Base-by-base conservation (phyloP, 2,888 invertebrate species). In the Chrysolina oricalcia region DNA sequence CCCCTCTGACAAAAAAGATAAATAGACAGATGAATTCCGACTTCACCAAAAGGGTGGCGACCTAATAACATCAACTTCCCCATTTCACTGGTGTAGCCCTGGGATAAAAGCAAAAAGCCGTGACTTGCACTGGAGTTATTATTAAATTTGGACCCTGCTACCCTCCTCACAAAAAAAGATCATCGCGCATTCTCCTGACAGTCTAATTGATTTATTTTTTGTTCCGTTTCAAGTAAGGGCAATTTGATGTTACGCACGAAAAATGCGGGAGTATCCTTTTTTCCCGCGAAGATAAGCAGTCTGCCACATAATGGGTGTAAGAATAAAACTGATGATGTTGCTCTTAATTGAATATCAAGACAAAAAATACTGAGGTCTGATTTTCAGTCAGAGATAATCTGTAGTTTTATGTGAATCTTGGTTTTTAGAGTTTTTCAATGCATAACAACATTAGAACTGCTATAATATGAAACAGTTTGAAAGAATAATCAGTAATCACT, bases 121-220 rank as follows among this genome's bases (percentile, higher is more conserved):
- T 75, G 75, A 75, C 75, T 75, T 75, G 76, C 76, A 77, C 41
- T 65, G 72, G 72, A 74, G 76, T 77, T 77, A 66, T 74, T 77
- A 77, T 77, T 77, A 77, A 74, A 77, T 77, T 77, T 70, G 41
- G 66, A 17, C 56, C 69, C 69, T 66, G 35, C 50, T 63, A 71
- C 50, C 62, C 70, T 59, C 11, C 17, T 41, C 19, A 23, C 21
- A 70, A 74, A 75, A 75, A 74, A 71, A 70, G 23, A 13, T 66
- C 62, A 64, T 21, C 53, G 59, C 46, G 70, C 70, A 74, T 66
- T 71, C 69, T 68, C 66, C 21, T 23, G 70, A 35, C 50, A 40
- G 19, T 46, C 48, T 56, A 75, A 72, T 69, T 75, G 72, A 75
- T 72, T 74, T 74, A 70, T 71, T 74, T 67, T 67, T 64, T 75